Base-by-base conservation (phyloP, 1,140 invertebrate species). In the Drosophila setifemur region DNA sequence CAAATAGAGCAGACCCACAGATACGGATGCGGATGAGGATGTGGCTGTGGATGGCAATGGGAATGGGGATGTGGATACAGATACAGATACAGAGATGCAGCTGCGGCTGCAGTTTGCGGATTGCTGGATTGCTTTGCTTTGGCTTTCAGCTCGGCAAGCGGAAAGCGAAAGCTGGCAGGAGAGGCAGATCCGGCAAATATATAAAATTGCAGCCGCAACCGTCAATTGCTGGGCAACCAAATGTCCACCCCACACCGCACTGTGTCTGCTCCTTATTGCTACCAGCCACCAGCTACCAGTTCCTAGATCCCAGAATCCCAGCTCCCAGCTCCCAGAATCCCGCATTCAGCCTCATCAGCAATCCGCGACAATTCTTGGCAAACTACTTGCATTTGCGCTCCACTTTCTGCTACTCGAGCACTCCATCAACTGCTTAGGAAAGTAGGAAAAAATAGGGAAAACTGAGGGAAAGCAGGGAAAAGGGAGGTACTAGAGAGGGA, bases 181-280 rank as follows among this genome's bases (percentile, higher is more conserved):
- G 23, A 44, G 21, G 11, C 31, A 11, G 26, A 57, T 19, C 37
- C 26, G 57, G 55, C 48, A 53, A 45, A 61, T 55, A 71, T 71
- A 71, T 63, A 67, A 52, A 72, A 73, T 61, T 67, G 74, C 79
- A 85, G 55, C 79, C 79, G 52, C 79, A 83, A 69, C 43, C 79
- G 75, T 86, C 81, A 86, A 85, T 86, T 85, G 81, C 81, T 70
- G 79, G 77, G 77, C 76, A 79, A 77, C 75, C 74, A 67, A 67
- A 53, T 67, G 63, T 67, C 53, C 64, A 52, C 40, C 54, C 35
- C 7, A 23, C 16, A 9, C 39, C 19, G 12, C 39, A 8, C 26
- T 14, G n/a, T n/a, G n/a, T n/a, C n/a, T n/a, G n/a, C n/a, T 4
- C 18, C 18, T n/a, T 7, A 12, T 21, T 42, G n/a, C 19, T 11